Base-by-base conservation (phyloP, 2,797 vertebrate genomes). In the Setipinna tenuifilis region DNA sequence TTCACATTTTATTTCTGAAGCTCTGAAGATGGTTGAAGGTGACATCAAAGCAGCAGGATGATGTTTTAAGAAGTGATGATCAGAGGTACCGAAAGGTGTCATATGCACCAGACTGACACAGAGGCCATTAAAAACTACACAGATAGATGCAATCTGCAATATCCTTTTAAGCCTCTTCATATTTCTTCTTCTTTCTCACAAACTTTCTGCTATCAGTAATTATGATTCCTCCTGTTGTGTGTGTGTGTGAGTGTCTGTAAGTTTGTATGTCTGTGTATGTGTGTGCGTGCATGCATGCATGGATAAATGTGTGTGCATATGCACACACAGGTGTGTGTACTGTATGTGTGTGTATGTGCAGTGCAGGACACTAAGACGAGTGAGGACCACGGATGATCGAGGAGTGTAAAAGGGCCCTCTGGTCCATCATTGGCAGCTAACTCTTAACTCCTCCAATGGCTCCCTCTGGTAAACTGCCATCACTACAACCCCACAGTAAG, bases 381-480 rank as follows among this genome's bases (percentile, higher is more conserved):
- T 78, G 71, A 21, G 35, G 71, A 10, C 71, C 19, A 12, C 6
- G 68, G 71, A 44, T 78, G 71, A 78, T 71, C 17, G 25, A 78
- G 71, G 7, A 78, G 71, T 19, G 3, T 78, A 41, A 41, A 44
- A 78, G 19, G 16, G 5, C 71, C 71, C 35, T 78, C 6, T 3
- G 35, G 31, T 44, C 19, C 71, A 78, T 78, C 35, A 78, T 78
- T 44, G 35, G 71, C 71, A 78, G 6, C 17, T 75, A 41, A 75
- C 28, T 35, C 68, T 16, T 35, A 31, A 41, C 71, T 31, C 35
- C 17, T 78, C 35, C 19, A 59, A 59, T 78, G 35, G 71, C 17
- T 78, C 71, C 35, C 71, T 41, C 71, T 44, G 71, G 71, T 78
- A 41, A 41, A 78, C 35, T 7, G 71, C 31, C 35, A n/a, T 78